These are phyloP conservation scores for Mesoligia furuncula DNA, from an alignment of 2,888 invertebrate genomes.

Conservation along the genomic window DNA sequence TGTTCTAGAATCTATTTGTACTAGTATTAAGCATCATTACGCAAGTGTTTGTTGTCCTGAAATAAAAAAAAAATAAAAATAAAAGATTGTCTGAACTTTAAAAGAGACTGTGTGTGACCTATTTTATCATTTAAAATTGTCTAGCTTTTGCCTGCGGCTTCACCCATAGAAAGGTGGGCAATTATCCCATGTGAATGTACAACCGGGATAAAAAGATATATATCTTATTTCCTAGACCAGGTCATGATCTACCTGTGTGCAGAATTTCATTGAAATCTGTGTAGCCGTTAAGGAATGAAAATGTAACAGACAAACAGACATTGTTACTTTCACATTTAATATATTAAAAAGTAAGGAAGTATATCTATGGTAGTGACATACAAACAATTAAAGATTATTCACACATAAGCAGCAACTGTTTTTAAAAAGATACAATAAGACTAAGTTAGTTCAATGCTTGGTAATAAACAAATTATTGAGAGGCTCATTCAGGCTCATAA, in stretches of 20 bases:
- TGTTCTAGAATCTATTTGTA: no score
- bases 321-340: not conserved
- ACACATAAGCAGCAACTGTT: not conserved
- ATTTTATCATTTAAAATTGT: not conserved
- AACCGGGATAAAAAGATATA: not conserved
- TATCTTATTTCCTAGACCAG: not conserved
- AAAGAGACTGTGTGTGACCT: no score
- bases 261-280: not conserved
- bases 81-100: no score
- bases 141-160: not conserved
- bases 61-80: no score
- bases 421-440: not conserved
- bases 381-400: not conserved
- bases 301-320: no score
- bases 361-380: not conserved
- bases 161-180: fast-evolving
- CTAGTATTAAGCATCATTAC: no score
- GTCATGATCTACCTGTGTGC: not conserved
- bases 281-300: not conserved
- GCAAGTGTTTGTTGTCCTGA: no score
- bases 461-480: not conserved
- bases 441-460: not conserved
- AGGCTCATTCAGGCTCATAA: no score
- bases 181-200: not conserved
- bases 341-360: not conserved